These are phyloP conservation scores for Pristionchus exspectatus DNA, from an alignment of 2,888 invertebrate species.

Conservation along the genomic window DNA sequence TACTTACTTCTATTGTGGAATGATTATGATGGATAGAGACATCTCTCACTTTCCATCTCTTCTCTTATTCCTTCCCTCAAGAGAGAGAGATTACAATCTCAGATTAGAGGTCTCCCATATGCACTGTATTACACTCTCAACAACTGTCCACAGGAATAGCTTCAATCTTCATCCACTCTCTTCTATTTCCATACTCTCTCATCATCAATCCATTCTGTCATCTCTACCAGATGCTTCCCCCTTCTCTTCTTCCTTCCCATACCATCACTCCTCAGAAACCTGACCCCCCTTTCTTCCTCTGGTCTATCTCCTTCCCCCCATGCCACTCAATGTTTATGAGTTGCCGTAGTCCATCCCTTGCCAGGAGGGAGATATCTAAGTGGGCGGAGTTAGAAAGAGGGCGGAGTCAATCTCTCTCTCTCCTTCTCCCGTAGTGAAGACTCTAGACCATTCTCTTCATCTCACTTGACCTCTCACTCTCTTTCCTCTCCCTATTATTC, in stretches of 20 bases:
- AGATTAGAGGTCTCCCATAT: constrained; percentile 31
- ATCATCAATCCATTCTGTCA: constrained; percentile 6
- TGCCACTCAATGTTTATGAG: constrained; percentile 47
- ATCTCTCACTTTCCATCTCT: background rate
- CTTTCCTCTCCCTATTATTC: constrained; percentile 7
- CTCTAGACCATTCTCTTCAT: constrained; percentile 34
- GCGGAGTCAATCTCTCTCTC: constrained; percentile 25
- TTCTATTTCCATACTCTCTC: background rate
- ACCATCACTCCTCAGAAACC: constrained; percentile 34
- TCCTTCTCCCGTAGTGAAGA: constrained; percentile 15
- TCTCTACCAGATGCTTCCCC: constrained; percentile 15
- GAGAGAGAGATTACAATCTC: background rate
- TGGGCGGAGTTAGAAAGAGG: constrained; percentile 39
- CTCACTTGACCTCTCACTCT: constrained; percentile 30
- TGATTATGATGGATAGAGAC: constrained; percentile 38
- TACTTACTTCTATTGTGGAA: constrained; percentile 22
- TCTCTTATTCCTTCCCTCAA: background rate
- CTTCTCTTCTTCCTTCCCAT: background rate
- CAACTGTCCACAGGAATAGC: background rate
- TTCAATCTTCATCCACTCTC: background rate
- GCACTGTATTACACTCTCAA: constrained; percentile 34
- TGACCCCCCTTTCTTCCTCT: background rate
- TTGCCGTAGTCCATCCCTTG: constrained; percentile 1
- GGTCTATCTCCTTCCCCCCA: constrained; percentile 14
- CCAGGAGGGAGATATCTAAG: constrained; percentile 16